Evolutionary conservation across 2,888 invertebrate species (phyloP).

Genomic region (Hypomecis atomaria): DNA sequence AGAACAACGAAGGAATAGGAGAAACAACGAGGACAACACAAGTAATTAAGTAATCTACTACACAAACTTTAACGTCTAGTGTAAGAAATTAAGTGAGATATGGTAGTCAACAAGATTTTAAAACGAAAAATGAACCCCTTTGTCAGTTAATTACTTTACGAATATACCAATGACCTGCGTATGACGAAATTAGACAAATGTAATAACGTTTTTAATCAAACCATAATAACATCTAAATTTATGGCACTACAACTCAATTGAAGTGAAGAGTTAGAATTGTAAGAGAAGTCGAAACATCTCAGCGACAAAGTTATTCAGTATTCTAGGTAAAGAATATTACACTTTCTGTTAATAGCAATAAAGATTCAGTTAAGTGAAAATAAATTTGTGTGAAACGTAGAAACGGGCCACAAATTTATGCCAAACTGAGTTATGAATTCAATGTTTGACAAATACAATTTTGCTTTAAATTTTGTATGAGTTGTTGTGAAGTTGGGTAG

Average conservation of each 20-base stretch:
- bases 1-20: no score
- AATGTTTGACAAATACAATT: slow-evolving; percentile 31
- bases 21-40: no score
- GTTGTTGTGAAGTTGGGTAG: slow-evolving; percentile 15
- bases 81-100: background rate
- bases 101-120: slow-evolving; percentile 5
- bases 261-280: slow-evolving; percentile 13
- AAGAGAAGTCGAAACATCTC: slow-evolving; percentile 12
- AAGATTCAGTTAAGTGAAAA: background rate
- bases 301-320: background rate
- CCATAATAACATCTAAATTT: background rate
- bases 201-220: background rate
- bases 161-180: slow-evolving; percentile 18
- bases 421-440: slow-evolving; percentile 30
- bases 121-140: slow-evolving; percentile 17
- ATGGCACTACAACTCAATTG: background rate
- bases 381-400: background rate
- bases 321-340: background rate
- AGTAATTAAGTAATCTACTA: background rate
- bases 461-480: slow-evolving; percentile 25
- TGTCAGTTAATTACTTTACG: slow-evolving; percentile 24
- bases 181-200: slow-evolving; percentile 10
- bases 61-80: background rate
- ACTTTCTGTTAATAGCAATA: background rate
- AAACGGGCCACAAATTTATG: slow-evolving; percentile 15